Conservation (phyloP, 2,797 vertebrate genomes). For the Okamejei kenojei region DNA sequence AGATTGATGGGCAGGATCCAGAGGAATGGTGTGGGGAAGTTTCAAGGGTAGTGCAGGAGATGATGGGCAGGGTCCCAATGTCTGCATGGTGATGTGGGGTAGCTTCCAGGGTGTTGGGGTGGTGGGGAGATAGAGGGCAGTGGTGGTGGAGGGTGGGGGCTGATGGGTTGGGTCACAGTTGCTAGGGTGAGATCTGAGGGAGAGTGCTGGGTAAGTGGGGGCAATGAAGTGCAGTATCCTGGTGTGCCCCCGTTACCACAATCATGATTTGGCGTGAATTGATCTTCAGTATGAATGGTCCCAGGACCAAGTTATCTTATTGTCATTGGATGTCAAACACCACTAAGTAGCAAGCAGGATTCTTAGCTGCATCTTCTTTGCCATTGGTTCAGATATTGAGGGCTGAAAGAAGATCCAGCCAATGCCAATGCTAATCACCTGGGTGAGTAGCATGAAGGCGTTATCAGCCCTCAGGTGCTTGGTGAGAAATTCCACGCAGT, state of each 20-base stretch:
- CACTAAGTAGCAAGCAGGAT: neutral
- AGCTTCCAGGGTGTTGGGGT: too few relatives aligned
- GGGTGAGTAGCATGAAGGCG: conserved; percentile 69
- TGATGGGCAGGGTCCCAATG: too few relatives aligned
- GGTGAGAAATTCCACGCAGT: conserved; percentile 68
- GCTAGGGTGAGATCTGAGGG: too few relatives aligned
- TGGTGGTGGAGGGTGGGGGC: too few relatives aligned
- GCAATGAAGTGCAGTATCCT: neutral
- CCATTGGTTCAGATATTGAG: neutral
- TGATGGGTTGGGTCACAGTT: too few relatives aligned
- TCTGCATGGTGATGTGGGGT: too few relatives aligned
- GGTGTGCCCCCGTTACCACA: neutral
- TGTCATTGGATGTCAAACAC: neutral
- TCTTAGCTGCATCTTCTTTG: neutral
- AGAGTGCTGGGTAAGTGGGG: too few relatives aligned
- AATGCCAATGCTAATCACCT: conserved; percentile 49
- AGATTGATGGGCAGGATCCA: too few relatives aligned
- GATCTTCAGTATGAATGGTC: neutral
- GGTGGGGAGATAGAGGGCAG: too few relatives aligned
- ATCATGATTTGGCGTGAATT: neutral
- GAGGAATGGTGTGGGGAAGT: too few relatives aligned
- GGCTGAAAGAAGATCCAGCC: neutral
- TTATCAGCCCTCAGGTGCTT: conserved; percentile 69
- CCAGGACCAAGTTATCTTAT: neutral
- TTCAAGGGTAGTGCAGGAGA: too few relatives aligned